These are phyloP conservation scores for Scolopax rusticola DNA, from an alignment of 2,797 vertebrate species.

Conservation along the genomic window DNA sequence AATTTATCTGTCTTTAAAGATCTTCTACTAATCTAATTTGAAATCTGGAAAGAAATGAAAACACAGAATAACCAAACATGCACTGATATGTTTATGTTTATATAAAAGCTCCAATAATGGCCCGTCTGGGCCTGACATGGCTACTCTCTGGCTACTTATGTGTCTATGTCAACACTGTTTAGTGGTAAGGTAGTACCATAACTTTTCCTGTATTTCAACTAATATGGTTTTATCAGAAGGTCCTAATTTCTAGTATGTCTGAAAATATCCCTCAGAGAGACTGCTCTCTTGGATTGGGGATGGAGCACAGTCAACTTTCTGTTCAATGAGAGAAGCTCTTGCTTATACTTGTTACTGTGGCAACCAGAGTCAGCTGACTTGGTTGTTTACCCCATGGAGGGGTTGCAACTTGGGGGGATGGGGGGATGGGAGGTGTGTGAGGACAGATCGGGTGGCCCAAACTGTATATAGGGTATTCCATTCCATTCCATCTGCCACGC, in stretches of 20 bases:
- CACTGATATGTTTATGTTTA: neutral
- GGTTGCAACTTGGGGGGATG: no score
- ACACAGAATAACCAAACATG: neutral
- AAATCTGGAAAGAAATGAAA: neutral
- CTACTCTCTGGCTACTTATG: neutral
- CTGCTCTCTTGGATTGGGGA: no score
- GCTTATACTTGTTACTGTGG: no score
- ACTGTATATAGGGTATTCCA: no score
- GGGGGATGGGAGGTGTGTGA: no score
- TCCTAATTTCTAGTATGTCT: neutral
- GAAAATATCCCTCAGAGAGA: neutral
- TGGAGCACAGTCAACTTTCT: no score
- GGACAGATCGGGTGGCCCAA: no score
- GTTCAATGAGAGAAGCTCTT: no score
- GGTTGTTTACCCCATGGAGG: no score
- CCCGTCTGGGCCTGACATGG: neutral
- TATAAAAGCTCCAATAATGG: neutral
- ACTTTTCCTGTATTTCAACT: neutral
- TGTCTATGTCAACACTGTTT: neutral
- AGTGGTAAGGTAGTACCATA: neutral
- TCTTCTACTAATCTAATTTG: neutral
- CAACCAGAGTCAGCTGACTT: no score
- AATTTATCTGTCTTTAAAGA: neutral
- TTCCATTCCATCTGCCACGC: no score
- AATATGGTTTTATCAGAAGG: neutral